Evolutionary conservation across 1,140 invertebrate species (phyloP), one percentile per base, ranked within the genome.

Genomic region (Drosophila tsacasi): DNA sequence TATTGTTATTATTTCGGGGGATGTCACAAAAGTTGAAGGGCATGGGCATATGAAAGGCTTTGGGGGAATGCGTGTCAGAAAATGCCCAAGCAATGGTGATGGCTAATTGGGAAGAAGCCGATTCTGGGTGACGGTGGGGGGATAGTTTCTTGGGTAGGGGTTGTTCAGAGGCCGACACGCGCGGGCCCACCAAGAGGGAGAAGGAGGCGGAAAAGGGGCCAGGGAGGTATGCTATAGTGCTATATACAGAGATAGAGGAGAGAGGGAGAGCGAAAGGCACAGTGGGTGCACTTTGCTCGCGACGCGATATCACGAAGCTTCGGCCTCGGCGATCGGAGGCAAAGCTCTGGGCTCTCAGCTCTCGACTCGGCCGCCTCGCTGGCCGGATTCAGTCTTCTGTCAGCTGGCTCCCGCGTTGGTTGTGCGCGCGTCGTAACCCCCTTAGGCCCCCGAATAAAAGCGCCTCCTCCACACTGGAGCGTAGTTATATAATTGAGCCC

Each of bases 381-480:
- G 37, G 8, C 25, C 39, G 17, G 27, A 39, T 67, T 86, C 80
- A 92, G 91, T 92, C 83, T 87, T 84, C 72, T 66, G 75, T 74
- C 91, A 82, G 78, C 83, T 92, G 91, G 86, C 91, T 92, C 86
- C 83, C 80, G 91, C 81, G 81, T 78, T 72, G 83, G 91, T 90
- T 90, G 84, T 89, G 78, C 75, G 81, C 84, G 84, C 85, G 69
- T 90, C 58, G 54, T 59, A 60, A 39, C 54, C 25, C 47, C 83
- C 52, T 30, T 40, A 42, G 59, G 37, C 44, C 61, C 61, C 75
- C 54, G 9, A 30, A 50, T 52, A 27, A 25, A 35, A 50, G 15
- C 54, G 21, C 35, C 19, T 44, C 59, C 50, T 42, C 69, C 61
- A n/a, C 52, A 35, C 58, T 59, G 42, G 49, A 73, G 83, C 72